Percentiles rank a stretch among this genome's conserved stretches.
Evolutionary conservation across 2,888 invertebrate species (phyloP).

Genomic region (Entomobrya proxima): DNA sequence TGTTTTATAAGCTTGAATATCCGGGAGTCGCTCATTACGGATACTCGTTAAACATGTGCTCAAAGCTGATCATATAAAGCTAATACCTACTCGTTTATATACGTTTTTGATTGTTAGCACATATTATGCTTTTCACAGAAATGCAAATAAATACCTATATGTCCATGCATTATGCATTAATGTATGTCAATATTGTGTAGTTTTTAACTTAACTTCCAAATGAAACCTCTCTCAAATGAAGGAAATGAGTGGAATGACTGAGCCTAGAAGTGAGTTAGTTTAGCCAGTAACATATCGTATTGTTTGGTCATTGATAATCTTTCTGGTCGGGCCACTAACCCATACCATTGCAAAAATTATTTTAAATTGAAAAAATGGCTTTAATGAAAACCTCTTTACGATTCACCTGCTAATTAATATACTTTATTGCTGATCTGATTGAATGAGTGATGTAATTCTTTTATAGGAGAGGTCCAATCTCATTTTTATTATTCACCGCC

Average conservation of each 20-base stretch:
- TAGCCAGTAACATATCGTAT: no score
- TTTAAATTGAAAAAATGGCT: neutral
- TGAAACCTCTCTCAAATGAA: no score
- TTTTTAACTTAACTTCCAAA: no score
- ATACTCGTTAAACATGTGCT: neutral
- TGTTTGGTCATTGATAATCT: no score
- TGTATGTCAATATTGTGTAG: no score
- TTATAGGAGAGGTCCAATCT: neutral
- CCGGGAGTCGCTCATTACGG: constrained; percentile 19
- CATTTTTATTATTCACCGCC: neutral
- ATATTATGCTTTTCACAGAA: no score
- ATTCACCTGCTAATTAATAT: constrained; percentile 57
- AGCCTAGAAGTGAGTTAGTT: no score
- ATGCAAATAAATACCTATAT: no score
- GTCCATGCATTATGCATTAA: no score
- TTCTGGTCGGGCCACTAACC: neutral
- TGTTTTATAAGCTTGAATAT: constrained; percentile 45
- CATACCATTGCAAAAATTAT: neutral
- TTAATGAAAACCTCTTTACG: constrained; percentile 32
- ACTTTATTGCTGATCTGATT: constrained; percentile 52
- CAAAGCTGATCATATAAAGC: neutral
- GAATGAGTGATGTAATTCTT: constrained; percentile 53
- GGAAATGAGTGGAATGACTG: no score
- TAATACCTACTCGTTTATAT: no score
- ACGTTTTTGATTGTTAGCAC: no score